phyloP scores from a whole-genome alignment of 2,888 invertebrate genomes.

The Gnatocerus cornutus region DNA sequence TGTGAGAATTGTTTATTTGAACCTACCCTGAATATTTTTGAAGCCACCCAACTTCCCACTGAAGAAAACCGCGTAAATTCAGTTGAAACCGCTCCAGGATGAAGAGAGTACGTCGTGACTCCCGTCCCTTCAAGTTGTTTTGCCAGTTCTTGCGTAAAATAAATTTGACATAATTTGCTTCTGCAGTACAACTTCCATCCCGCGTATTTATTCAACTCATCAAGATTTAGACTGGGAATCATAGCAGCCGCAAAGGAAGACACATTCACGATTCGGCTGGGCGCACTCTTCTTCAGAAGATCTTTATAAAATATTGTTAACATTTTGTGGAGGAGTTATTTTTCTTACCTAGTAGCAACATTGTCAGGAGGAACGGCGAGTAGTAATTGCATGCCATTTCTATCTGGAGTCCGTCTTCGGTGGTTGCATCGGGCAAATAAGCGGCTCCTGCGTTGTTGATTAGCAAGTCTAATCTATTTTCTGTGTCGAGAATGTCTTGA shows the following conservation, averaged over 20 bases:
- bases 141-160: constrained; percentile 53
- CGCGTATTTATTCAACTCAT: constrained; percentile 34
- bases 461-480: constrained; percentile 66
- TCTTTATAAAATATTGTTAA: constrained; percentile 1
- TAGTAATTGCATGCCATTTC: constrained; percentile 72
- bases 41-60: background rate
- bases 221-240: constrained; percentile 37
- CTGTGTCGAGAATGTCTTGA: constrained; percentile 64
- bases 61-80: background rate
- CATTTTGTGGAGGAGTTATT: no score
- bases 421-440: constrained; percentile 55
- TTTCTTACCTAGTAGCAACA: constrained; percentile 67
- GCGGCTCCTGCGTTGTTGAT: constrained; percentile 70
- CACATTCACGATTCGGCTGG: constrained; percentile 14
- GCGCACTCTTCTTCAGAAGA: constrained; percentile 9
- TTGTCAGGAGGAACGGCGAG: constrained; percentile 74
- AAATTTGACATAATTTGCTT: constrained; percentile 53
- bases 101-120: constrained; percentile 58
- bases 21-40: constrained; percentile 17
- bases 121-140: constrained; percentile 49
- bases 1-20: background rate
- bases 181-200: constrained; percentile 39
- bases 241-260: constrained; percentile 35
- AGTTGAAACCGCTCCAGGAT: constrained; percentile 59
- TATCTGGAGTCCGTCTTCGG: constrained; percentile 71